phyloP scores from a whole-genome alignment of 1,140 invertebrate genomes.

The Atta colombica region DNA sequence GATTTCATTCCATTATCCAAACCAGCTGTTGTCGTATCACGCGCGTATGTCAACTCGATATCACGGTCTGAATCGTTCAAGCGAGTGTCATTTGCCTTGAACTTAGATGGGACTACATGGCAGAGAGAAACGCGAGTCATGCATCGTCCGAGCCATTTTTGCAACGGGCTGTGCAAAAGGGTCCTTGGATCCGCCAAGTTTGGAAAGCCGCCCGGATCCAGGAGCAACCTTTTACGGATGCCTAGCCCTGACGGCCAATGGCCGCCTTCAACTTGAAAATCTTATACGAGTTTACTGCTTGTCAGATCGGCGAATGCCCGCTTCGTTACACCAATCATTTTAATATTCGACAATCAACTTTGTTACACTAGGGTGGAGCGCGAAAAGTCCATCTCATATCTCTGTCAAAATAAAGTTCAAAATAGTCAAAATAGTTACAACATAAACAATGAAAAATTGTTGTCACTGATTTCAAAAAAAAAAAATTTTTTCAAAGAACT shows the following conservation, averaged over 20 bases:
- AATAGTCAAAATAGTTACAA: background rate
- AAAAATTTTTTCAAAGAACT: background rate
- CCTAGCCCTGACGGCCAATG: conserved; percentile 65
- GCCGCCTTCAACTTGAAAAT: conserved; percentile 80
- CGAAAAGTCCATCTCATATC: background rate
- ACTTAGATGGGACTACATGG: conserved; percentile 49
- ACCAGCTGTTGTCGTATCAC: background rate
- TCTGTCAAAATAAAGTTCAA: background rate
- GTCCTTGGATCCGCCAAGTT: conserved; percentile 73
- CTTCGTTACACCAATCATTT: background rate
- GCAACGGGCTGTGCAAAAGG: conserved; percentile 63
- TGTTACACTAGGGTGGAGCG: background rate
- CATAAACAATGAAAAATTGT: background rate
- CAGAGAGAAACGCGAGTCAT: conserved; percentile 67
- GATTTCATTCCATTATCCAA: background rate
- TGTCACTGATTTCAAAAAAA: background rate
- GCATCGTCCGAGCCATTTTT: conserved; percentile 74
- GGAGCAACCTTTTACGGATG: conserved; percentile 66
- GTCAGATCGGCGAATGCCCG: background rate
- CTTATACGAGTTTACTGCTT: conserved; percentile 6
- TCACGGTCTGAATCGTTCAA: background rate
- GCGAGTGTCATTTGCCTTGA: conserved; percentile 64
- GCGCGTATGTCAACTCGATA: background rate
- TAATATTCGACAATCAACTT: background rate
- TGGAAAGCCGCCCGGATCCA: conserved; percentile 76